phyloP scores from a whole-genome alignment of 2,888 invertebrate species.

The Fissipunctia ypsillon region DNA sequence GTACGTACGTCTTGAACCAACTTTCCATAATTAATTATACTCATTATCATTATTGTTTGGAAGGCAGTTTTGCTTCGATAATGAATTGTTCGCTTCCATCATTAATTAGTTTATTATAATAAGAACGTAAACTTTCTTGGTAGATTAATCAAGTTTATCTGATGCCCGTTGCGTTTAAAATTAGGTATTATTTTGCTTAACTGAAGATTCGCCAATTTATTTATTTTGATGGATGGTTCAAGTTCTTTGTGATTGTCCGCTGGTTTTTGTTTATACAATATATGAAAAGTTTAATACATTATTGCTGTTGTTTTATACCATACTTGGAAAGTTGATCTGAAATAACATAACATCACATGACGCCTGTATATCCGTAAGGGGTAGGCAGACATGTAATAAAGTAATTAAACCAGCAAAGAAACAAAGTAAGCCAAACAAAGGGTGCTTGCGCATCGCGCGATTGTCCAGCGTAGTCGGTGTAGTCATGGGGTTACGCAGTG shows the following conservation, averaged over 20 bases:
- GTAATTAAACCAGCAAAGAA: background rate
- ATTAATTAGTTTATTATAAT: conserved; percentile 91
- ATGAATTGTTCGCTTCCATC: conserved; percentile 90
- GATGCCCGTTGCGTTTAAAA: conserved; percentile 82
- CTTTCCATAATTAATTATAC: conserved; percentile 91
- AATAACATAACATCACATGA: background rate
- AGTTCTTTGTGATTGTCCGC: conserved; percentile 50
- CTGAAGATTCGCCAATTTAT: conserved; percentile 62
- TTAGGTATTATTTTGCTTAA: conserved; percentile 67
- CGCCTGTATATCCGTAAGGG: background rate
- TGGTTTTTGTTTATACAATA: conserved; percentile 40
- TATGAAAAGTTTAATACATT: no score
- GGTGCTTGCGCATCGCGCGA: background rate
- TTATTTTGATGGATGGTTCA: conserved; percentile 62
- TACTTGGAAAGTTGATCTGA: no score
- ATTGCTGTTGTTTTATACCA: no score
- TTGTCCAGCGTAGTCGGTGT: background rate
- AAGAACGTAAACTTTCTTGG: conserved; percentile 86
- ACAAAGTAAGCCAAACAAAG: background rate
- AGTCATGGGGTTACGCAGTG: background rate
- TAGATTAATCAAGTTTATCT: conserved; percentile 90
- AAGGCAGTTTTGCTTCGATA: conserved; percentile 91
- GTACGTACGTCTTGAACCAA: conserved; percentile 89
- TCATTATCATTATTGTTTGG: conserved; percentile 91
- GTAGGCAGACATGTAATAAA: background rate